These are phyloP conservation scores for Chaetodon trifasciatus DNA, from an alignment of 2,797 vertebrate species.

Conservation along the genomic window DNA sequence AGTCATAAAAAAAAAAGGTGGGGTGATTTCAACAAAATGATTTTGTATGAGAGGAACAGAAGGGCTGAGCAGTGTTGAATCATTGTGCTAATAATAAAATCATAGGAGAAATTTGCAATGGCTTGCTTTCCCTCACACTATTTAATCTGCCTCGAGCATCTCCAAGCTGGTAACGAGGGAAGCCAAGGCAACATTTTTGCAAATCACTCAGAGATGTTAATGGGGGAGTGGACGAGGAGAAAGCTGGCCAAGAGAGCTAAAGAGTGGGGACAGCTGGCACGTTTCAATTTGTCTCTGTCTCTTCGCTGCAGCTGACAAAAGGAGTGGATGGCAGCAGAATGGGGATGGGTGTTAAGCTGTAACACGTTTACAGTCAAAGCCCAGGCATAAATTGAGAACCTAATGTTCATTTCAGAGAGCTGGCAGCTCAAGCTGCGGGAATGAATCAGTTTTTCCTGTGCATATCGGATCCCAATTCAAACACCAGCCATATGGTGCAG, in stretches of 20 bases:
- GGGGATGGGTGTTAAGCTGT: conserved; percentile 80
- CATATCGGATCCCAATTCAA: conserved; percentile 75
- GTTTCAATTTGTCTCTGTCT: conserved; percentile 81
- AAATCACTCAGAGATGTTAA: conserved; percentile 81
- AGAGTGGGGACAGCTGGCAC: conserved; percentile 84
- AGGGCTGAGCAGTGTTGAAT: conserved; percentile 68
- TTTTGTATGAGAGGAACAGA: conserved; percentile 74
- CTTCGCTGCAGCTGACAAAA: conserved; percentile 79
- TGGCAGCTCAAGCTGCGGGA: conserved; percentile 74
- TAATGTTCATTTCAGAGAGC: conserved; percentile 85
- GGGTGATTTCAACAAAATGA: conserved; percentile 71
- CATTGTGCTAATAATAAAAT: conserved; percentile 79
- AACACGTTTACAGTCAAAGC: conserved; percentile 83
- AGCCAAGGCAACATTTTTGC: conserved; percentile 76
- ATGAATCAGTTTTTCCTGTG: conserved; percentile 77
- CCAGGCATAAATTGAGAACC: conserved; percentile 81
- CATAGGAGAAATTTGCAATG: conserved; percentile 71
- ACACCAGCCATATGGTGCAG: conserved; percentile 82
- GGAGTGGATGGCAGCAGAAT: conserved; percentile 77
- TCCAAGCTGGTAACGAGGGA: conserved; percentile 76
- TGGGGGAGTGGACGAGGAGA: conserved; percentile 68
- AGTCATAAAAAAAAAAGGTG: conserved; percentile 58
- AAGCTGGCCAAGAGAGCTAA: conserved; percentile 79
- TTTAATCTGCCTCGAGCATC: conserved; percentile 80
- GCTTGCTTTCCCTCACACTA: conserved; percentile 70